A percentile compares a stretch with the other conserved stretches of the same genome.
Conservation (phyloP, 2,888 invertebrate species). For the Drosophila paracracens region DNA sequence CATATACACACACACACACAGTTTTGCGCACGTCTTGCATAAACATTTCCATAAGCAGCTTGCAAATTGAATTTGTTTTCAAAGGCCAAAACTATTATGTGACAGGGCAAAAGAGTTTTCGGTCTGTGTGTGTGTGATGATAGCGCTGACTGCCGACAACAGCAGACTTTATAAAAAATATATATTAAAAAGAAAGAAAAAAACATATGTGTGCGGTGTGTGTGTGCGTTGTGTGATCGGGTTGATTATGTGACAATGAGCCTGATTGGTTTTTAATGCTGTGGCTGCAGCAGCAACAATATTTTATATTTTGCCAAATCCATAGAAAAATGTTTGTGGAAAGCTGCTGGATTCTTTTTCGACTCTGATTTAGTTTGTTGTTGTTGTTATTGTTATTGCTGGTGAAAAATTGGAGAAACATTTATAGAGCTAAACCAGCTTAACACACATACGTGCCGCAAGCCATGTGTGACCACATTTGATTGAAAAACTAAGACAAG, state of each 20-base stretch:
- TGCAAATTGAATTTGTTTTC: constrained; percentile 78
- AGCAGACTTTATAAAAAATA: constrained; percentile 36
- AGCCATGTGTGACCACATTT: constrained; percentile 1
- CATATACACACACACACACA: neutral
- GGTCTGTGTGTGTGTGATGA: constrained; percentile 10
- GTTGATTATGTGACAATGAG: constrained; percentile 75
- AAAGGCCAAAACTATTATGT: constrained; percentile 79
- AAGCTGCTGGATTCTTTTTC: neutral
- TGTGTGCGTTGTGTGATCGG: constrained; percentile 20
- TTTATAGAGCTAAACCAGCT: constrained; percentile 1
- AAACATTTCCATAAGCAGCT: constrained; percentile 80
- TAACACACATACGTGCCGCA: constrained; percentile 5
- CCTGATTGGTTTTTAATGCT: constrained; percentile 76
- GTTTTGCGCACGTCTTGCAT: constrained; percentile 69
- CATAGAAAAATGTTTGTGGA: neutral
- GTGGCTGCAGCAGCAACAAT: constrained; percentile 12
- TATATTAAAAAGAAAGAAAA: neutral
- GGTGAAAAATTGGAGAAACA: constrained; percentile 1
- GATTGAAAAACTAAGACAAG: neutral
- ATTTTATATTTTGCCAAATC: constrained; percentile 6
- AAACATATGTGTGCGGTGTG: constrained; percentile 2
- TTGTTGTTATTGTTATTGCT: neutral
- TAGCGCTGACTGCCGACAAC: constrained; percentile 12
- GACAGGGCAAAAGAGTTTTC: constrained; percentile 55
- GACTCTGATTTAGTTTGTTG: neutral